Percentiles rank a stretch among this genome's conserved stretches.
Evolutionary conservation across 2,888 invertebrate species (phyloP).

Genomic region (Heteropelma amictum): DNA sequence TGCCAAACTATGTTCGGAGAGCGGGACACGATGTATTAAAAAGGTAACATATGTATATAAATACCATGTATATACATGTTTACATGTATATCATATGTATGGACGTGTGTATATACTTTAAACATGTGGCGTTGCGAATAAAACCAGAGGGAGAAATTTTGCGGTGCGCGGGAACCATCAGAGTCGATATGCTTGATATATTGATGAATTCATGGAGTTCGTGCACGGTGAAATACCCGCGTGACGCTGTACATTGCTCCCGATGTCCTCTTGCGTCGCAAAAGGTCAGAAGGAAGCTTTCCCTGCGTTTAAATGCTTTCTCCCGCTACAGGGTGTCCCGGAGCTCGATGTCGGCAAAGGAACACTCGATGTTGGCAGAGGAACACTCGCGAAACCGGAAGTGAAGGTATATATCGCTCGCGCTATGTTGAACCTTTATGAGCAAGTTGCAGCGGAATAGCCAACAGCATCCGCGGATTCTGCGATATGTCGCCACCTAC

Average conservation of each 20-base stretch:
- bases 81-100: too few species aligned
- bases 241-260: conserved; percentile 52
- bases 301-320: conserved; percentile 17
- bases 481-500: conserved; percentile 65
- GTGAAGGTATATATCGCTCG: conserved; percentile 30
- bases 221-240: conserved; percentile 56
- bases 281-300: conserved; percentile 6
- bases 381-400: too few species aligned
- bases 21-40: conserved; percentile 44
- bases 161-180: conserved; percentile 36
- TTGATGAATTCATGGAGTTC: conserved; percentile 65
- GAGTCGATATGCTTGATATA: conserved; percentile 63
- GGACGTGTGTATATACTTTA: conserved; percentile 15
- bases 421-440: conserved; percentile 52
- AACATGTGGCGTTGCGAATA: too few species aligned
- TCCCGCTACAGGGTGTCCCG: too few species aligned
- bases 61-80: too few species aligned
- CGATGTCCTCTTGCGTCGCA: conserved; percentile 19
- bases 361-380: too few species aligned
- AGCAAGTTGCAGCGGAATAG: conserved; percentile 44
- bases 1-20: conserved; percentile 34
- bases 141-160: conserved; percentile 15
- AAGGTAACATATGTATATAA: too few species aligned
- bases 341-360: too few species aligned
- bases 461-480: conserved; percentile 52